Base-by-base conservation (phyloP, 2,797 vertebrate species). In the Liasis olivaceus region DNA sequence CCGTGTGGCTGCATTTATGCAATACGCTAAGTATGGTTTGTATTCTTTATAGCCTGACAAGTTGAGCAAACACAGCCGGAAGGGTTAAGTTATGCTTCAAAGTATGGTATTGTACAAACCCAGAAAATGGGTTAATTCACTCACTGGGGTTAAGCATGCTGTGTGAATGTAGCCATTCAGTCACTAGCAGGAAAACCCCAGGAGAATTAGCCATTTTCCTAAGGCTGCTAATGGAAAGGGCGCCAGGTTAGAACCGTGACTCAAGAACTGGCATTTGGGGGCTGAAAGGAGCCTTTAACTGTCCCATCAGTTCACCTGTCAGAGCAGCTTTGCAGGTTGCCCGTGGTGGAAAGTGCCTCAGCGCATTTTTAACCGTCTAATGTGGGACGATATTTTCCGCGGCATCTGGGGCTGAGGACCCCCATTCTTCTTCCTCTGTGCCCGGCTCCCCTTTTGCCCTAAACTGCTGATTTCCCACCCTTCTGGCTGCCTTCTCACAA, bases 351-450 rank as follows among this genome's bases (percentile, higher is more conserved):
- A 31, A 51, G 14, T n/a, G 36, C 4, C 42, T 11, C 31, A 26
- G 72, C 15, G 47, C 47, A 24, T 13, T 28, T n/a, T 22, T 96
- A 77, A 97, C 97, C 89, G 95, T 96, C 95, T 95, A 97, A 97
- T 97, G 97, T 28, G 94, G 97, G 96, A 96, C 97, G 96, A 97
- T 98, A 13, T 96, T 96, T 95, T 97, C 85, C 0, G 93, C 96
- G 93, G 94, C 94, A 89, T 97, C 96, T 96, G 93, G 97, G 97
- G 97, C 97, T 96, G 97, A 98, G 97, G 96, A 97, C 90, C 94
- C 0, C 97, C 0, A 81, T 26, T 64, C 26, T 9, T 26, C 11
- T 28, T 24, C 24, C 2, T 7, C 20, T 26, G 62, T 1, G 24
- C 60, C 60, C 6, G 22, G 2, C 62, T 63, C 6, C 7, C 2